These are phyloP conservation scores for Pedicia rivosa DNA, from an alignment of 2,888 invertebrate species.

Conservation along the genomic window DNA sequence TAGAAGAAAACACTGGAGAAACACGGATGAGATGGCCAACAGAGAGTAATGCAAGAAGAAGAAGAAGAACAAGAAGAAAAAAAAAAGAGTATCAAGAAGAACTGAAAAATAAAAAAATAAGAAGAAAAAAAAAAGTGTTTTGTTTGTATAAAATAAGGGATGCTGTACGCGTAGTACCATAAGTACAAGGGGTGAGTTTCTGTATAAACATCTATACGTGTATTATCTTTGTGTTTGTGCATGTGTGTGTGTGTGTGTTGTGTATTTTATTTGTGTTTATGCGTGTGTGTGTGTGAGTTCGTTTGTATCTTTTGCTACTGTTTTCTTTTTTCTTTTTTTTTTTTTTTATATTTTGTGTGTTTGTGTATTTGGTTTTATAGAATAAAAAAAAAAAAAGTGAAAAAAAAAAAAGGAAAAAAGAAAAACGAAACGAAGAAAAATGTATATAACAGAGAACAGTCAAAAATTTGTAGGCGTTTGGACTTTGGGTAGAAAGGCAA, in stretches of 20 bases:
- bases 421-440: too few relatives aligned
- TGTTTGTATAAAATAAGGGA: not conserved
- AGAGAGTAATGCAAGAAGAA: not conserved
- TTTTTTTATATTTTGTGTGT: too few relatives aligned
- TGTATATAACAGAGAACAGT: too few relatives aligned
- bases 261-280: not conserved
- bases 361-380: not conserved
- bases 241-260: not conserved
- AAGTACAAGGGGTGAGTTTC: too few relatives aligned
- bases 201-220: too few relatives aligned
- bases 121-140: not conserved
- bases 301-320: not conserved
- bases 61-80: not conserved
- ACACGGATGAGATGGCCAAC: too few relatives aligned
- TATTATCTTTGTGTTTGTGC: not conserved
- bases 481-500: not conserved
- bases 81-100: not conserved
- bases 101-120: not conserved
- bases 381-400: constrained; percentile 3
- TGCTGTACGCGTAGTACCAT: not conserved
- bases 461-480: not conserved
- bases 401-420: not conserved
- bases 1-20: too few relatives aligned
- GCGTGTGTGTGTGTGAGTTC: constrained; percentile 1
- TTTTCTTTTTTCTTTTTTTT: too few relatives aligned